Evolutionary conservation across 2,797 vertebrate species (phyloP).

Genomic region (Poecilia velifera): DNA sequence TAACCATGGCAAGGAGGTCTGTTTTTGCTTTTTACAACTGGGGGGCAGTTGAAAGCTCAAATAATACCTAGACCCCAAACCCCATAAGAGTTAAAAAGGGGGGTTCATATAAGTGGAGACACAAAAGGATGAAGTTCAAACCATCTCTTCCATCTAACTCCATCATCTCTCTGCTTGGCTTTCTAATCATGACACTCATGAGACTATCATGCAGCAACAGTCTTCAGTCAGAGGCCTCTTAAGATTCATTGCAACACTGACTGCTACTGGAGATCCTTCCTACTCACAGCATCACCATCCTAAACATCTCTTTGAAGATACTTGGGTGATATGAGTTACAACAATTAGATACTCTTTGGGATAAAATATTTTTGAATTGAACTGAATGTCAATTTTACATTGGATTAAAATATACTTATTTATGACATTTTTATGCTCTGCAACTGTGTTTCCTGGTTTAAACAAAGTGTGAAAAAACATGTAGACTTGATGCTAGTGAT

Average conservation of each 20-base stretch:
- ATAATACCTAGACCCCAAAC: too few species aligned
- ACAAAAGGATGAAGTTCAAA: too few species aligned
- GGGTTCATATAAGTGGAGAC: too few species aligned
- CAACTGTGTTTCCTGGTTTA: neutral
- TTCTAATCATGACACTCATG: neutral
- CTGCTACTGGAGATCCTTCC: neutral
- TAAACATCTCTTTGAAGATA: neutral
- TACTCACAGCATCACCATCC: neutral
- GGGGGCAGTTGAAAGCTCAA: too few species aligned
- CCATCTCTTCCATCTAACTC: too few species aligned
- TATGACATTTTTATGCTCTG: neutral
- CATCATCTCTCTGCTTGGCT: too few species aligned
- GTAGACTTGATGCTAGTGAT: too few species aligned
- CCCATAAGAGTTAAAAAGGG: too few species aligned
- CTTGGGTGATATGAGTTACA: neutral
- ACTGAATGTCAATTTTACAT: neutral
- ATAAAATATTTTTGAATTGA: neutral
- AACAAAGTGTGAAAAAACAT: too few species aligned
- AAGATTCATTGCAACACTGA: neutral
- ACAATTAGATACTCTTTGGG: neutral
- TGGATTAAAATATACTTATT: neutral
- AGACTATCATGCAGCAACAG: neutral
- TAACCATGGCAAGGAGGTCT: too few species aligned
- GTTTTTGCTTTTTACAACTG: too few species aligned
- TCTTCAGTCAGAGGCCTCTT: neutral